phyloP scores from a whole-genome alignment of 2,888 invertebrate species.

The Eristalis pertinax region DNA sequence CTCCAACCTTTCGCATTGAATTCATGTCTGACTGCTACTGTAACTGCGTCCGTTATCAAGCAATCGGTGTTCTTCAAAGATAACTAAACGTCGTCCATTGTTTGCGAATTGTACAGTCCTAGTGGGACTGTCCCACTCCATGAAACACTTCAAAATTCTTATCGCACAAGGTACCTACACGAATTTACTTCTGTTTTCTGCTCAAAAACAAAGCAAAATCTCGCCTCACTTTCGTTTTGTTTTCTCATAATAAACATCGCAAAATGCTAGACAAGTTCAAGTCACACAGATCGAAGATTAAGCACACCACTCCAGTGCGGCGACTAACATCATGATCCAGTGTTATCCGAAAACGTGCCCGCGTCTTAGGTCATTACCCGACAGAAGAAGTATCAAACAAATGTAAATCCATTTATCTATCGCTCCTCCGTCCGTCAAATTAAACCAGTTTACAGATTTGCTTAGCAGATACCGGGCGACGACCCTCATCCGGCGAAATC shows the following conservation, averaged over 20 bases:
- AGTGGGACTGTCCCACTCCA: too few species aligned
- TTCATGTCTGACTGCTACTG: too few species aligned
- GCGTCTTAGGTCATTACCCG: conserved; percentile 4
- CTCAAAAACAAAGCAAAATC: too few species aligned
- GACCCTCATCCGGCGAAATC: conserved; percentile 36
- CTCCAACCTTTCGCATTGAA: too few species aligned
- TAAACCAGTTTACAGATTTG: conserved; percentile 53
- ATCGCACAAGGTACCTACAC: too few species aligned
- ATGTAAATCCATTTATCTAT: conserved; percentile 44
- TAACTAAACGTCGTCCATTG: too few species aligned
- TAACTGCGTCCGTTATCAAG: too few species aligned
- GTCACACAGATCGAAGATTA: neutral
- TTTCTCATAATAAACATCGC: neutral
- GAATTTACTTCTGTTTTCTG: too few species aligned
- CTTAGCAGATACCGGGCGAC: conserved; percentile 27
- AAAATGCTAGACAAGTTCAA: neutral
- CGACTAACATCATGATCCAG: neutral
- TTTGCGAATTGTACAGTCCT: too few species aligned
- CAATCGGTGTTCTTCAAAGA: too few species aligned
- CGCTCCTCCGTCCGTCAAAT: conserved; percentile 48
- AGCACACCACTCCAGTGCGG: neutral
- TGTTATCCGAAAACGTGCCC: conserved; percentile 2
- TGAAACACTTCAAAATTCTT: too few species aligned
- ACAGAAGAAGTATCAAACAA: neutral
- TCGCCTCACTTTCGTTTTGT: neutral